phyloP scores from a whole-genome alignment of 2,113 vertebrate species.

The Aphelocoma coerulescens region DNA sequence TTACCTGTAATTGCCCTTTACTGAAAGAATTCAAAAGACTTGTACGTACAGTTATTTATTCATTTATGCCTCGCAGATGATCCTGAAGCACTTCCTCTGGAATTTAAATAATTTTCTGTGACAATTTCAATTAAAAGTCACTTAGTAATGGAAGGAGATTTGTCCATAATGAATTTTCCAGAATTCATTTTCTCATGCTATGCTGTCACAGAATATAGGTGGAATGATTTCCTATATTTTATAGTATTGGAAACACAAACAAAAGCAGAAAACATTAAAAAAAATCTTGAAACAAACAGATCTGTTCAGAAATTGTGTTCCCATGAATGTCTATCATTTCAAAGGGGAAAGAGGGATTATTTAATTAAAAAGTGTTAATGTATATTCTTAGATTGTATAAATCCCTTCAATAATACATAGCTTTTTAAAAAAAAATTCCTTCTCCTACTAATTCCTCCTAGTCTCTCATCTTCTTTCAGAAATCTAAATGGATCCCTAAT shows the following conservation, averaged over 20 bases:
- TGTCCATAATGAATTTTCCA: background rate
- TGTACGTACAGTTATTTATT: background rate
- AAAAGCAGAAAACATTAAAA: background rate
- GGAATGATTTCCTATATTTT: background rate
- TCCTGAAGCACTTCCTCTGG: background rate
- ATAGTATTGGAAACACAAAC: background rate
- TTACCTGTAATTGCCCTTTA: background rate
- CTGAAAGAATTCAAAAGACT: background rate
- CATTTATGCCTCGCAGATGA: background rate
- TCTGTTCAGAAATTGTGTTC: background rate
- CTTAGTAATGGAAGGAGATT: background rate
- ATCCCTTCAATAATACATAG: background rate
- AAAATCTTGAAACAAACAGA: accelerated
- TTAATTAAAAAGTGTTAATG: background rate
- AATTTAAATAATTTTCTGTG: background rate
- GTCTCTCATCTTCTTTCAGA: background rate
- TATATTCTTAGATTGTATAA: background rate
- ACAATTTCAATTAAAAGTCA: background rate
- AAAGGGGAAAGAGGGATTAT: background rate
- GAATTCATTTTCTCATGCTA: background rate
- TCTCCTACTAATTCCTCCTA: background rate
- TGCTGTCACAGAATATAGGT: background rate
- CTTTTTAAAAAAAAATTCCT: background rate
- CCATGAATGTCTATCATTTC: background rate
- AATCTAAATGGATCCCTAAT: background rate